These are phyloP conservation scores for Menidia beryllina DNA, from an alignment of 2,113 vertebrate species.

Conservation along the genomic window DNA sequence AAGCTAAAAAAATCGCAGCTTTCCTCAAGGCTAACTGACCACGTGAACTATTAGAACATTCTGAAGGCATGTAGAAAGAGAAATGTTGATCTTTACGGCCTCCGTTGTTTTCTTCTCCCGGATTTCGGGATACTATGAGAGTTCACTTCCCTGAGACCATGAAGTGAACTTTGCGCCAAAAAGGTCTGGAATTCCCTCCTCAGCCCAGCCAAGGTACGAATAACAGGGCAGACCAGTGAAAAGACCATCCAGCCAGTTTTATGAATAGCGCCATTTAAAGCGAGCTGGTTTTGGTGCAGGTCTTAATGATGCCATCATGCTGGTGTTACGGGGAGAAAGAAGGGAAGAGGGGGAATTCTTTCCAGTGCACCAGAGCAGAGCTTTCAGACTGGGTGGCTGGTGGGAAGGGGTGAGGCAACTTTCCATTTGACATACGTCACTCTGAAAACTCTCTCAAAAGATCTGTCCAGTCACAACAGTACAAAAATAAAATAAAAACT, in stretches of 20 bases:
- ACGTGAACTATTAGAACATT: too few relatives aligned
- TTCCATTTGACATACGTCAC: constrained; percentile 62
- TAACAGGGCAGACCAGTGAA: constrained; percentile 31
- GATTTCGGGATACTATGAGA: constrained; percentile 20
- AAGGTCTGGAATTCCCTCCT: constrained; percentile 47
- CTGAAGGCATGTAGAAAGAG: neutral
- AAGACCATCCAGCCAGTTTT: constrained; percentile 49
- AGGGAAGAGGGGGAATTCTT: constrained; percentile 60
- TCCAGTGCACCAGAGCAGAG: constrained; percentile 68
- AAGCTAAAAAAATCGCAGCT: too few relatives aligned
- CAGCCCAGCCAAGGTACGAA: constrained; percentile 47
- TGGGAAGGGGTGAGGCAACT: constrained; percentile 55
- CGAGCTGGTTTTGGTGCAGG: constrained; percentile 47
- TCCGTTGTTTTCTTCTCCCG: constrained; percentile 33
- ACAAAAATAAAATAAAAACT: too few relatives aligned
- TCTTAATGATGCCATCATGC: constrained; percentile 64
- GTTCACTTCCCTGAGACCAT: constrained; percentile 32
- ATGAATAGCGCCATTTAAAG: constrained; percentile 77
- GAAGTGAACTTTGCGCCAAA: constrained; percentile 27
- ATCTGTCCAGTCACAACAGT: constrained; percentile 52
- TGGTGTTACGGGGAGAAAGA: constrained; percentile 47
- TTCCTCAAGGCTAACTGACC: too few relatives aligned
- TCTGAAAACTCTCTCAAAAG: constrained; percentile 23
- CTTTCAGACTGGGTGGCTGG: constrained; percentile 52
- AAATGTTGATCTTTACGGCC: constrained; percentile 23